These are phyloP conservation scores for Iselma pallidipennis DNA, from an alignment of 2,888 invertebrate species.

Conservation along the genomic window DNA sequence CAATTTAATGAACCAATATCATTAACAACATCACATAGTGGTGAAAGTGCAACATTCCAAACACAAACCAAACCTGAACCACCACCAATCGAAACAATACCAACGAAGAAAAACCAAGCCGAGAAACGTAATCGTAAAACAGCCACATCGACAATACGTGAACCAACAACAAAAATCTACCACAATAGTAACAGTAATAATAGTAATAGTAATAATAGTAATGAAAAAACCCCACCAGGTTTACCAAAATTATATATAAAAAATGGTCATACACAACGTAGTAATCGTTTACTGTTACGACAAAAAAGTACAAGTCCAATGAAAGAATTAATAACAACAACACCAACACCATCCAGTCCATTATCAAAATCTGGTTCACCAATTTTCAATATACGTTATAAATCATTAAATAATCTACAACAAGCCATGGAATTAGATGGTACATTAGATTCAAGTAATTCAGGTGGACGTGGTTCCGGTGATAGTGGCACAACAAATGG, in stretches of 20 bases:
- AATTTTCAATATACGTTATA: conserved; percentile 74
- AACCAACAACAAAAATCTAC: conserved; percentile 38
- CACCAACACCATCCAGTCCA: conserved; percentile 63
- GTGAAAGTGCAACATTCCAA: conserved; percentile 51
- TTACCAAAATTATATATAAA: conserved; percentile 80
- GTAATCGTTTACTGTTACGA: conserved; percentile 59
- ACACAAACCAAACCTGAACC: conserved; percentile 91
- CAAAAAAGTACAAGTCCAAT: conserved; percentile 75
- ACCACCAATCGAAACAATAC: conserved; percentile 90
- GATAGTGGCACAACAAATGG: conserved; percentile 69
- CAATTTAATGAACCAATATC: conserved; percentile 46
- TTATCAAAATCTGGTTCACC: conserved; percentile 73
- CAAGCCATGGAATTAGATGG: conserved; percentile 73
- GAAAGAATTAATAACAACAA: conserved; percentile 65
- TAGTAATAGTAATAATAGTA: conserved; percentile 55
- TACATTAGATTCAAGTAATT: conserved; percentile 88
- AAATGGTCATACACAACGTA: conserved; percentile 69
- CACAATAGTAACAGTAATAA: conserved; percentile 46
- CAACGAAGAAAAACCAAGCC: conserved; percentile 74
- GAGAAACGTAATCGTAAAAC: conserved; percentile 77
- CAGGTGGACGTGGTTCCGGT: conserved; percentile 83
- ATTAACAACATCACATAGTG: conserved; percentile 56
- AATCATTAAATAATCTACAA: conserved; percentile 72
- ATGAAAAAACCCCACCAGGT: conserved; percentile 64
- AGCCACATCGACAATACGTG: conserved; percentile 60